Evolutionary conservation across 2,113 vertebrate genomes (phyloP), one percentile per base, ranked within the genome.

Genomic region (Microtus ochrogaster): DNA sequence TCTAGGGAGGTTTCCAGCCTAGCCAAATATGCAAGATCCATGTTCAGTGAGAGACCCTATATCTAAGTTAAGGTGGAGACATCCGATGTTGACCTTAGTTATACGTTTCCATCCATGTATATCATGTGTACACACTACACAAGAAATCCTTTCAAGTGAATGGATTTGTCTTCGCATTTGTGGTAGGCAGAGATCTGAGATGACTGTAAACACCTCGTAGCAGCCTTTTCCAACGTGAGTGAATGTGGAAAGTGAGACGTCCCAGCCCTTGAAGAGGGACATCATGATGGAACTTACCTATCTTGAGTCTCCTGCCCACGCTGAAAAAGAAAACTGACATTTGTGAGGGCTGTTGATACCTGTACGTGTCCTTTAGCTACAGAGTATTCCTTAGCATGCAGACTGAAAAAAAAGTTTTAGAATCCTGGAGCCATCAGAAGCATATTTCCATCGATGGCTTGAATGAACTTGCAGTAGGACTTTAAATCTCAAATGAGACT

Each of bases 141-240:
- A 49, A 68, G 47, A n/a, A 87, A 52, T 13, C 36, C 19, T 21
- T 49, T 72, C 28, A 87, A 26, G 44, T n/a, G 17, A 24, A 61
- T 33, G 41, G 47, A 41, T 5, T 47, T 72, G 70, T 65, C 28
- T 92, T 84, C 41, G 5, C 9, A n/a, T 76, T 90, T 81, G 49
- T 91, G 44, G 28, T 14, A 90, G 55, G 0, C 24, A 7, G 26
- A 77, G 12, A 58, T 72, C 44, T 86, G 41, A 78, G 24, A 22
- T 85, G 41, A 21, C 22, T 92, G 21, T 74, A 55, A 13, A 26
- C 22, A 55, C 5, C 1, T 24, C 33, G 3, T 68, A 76, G 66
- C n/a, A n/a, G 10, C 26, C 2, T 8, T 0, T 5, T 92, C 3
- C 13, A 5, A 3, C 9, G 41, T 17, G 24, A 39, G 22, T 39